phyloP scores from a whole-genome alignment of 2,113 vertebrate genomes.

The Lepidothrix coronata region DNA sequence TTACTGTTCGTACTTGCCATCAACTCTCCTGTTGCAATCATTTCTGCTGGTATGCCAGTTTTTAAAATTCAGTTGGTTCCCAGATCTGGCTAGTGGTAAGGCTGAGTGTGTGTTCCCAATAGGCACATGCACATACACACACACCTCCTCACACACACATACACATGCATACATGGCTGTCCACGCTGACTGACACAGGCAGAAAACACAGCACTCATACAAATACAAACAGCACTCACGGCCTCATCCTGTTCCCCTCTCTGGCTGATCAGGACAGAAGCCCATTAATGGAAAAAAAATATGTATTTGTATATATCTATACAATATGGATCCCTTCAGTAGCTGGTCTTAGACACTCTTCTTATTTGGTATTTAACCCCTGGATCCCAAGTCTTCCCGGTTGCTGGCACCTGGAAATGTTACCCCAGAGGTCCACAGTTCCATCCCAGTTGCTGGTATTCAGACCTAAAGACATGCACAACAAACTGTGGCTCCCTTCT shows the following conservation, averaged over 20 bases:
- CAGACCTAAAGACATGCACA: not conserved
- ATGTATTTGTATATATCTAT: not conserved
- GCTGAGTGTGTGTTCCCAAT: not conserved
- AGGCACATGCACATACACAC: not conserved
- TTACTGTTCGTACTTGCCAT: not conserved
- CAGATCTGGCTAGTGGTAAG: not conserved
- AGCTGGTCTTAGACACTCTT: not conserved
- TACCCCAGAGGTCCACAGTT: not conserved
- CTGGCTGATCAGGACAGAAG: not conserved
- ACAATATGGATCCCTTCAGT: not conserved
- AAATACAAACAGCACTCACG: not conserved
- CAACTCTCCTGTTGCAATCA: fast-evolving
- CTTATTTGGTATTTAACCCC: not conserved
- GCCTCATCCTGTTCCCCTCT: not conserved
- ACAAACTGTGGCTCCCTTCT: not conserved
- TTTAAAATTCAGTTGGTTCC: not conserved
- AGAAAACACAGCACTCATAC: not conserved
- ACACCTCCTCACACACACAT: not conserved
- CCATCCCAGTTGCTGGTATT: not conserved
- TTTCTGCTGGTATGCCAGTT: not conserved
- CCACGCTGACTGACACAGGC: not conserved
- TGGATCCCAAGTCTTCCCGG: not conserved
- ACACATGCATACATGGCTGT: fast-evolving
- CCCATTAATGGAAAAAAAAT: not conserved
- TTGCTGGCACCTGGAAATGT: not conserved